A percentile compares a stretch with the other conserved stretches of the same genome.
phyloP scores from a whole-genome alignment of 2,113 vertebrate genomes.

The Symphodus melops region DNA sequence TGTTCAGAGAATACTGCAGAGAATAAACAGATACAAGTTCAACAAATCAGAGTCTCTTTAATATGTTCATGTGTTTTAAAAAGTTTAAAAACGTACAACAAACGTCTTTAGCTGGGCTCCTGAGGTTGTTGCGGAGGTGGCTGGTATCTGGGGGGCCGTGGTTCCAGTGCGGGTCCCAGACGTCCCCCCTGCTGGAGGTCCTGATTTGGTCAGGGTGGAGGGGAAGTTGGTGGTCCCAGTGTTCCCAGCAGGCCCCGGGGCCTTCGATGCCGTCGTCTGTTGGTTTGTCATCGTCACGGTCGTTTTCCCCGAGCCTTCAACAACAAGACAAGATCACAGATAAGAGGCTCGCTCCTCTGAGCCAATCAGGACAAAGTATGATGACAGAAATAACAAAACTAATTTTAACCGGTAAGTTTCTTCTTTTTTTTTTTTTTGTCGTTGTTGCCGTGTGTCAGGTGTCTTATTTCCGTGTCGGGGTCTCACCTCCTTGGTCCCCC shows the following conservation, averaged over 20 bases:
- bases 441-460: too few relatives aligned
- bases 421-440: too few relatives aligned
- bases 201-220: fast-evolving
- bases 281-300: too few relatives aligned
- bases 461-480: background rate
- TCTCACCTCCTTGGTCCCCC: background rate
- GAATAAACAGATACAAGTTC: background rate
- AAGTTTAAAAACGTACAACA: constrained; percentile 7
- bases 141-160: fast-evolving
- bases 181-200: fast-evolving
- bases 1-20: constrained; percentile 56
- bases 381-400: too few relatives aligned
- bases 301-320: background rate
- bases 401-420: too few relatives aligned
- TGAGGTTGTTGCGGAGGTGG: background rate
- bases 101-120: background rate
- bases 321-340: background rate
- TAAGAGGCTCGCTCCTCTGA: background rate
- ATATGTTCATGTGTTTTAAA: background rate
- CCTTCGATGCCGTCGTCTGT: fast-evolving
- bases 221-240: background rate
- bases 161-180: background rate
- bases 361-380: background rate
- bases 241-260: background rate
- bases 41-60: background rate